Base-by-base conservation (phyloP, 2,797 vertebrate genomes). In the Florisuga fusca region DNA sequence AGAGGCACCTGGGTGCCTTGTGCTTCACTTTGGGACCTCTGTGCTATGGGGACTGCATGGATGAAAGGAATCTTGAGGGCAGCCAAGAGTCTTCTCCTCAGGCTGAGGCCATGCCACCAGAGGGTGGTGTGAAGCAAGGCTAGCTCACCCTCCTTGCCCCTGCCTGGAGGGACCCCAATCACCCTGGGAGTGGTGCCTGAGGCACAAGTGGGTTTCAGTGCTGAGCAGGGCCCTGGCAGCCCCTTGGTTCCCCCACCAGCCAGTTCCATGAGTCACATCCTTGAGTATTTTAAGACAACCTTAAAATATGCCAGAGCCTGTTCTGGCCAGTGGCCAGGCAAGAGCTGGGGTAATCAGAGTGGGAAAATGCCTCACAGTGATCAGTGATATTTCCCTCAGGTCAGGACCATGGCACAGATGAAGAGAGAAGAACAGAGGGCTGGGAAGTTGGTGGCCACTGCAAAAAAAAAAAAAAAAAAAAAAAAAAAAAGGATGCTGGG, bases 341-440 rank as follows among this genome's bases (percentile, higher is more conserved):
- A 78, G 27, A 94, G 43, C 27, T 72, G 26, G 31, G 64, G 51
- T 48, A 59, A 71, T 53, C 36, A 9, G 71, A 76, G 71, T 23
- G 51, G 66, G 72, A 94, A 94, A 95, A 81, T 86, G 15, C 38
- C 55, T 90, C 64, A 69, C 59, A 54, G 48, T 36, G 38, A 48
- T 45, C 59, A 54, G 48, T 36, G 38, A 48, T 45, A 55, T 93
- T 92, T 88, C 33, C 61, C 36, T 69, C 59, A 80, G 50, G 25
- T 19, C 31, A 73, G 61, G 25, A 53, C 33, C 4, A 2, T 8
- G n/a, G 54, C 18, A 3, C 23, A 51, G 54, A 62, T n/a, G 27
- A 14, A 68, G 45, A 66, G 17, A 66, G 34, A 59, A 38, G 22
- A 9, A 38, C 19, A 66, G 34, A 59, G 43, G 22, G 11, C 38